These are phyloP conservation scores for Gymnorhina tibicen DNA, from an alignment of 2,113 vertebrate species.

Conservation along the genomic window DNA sequence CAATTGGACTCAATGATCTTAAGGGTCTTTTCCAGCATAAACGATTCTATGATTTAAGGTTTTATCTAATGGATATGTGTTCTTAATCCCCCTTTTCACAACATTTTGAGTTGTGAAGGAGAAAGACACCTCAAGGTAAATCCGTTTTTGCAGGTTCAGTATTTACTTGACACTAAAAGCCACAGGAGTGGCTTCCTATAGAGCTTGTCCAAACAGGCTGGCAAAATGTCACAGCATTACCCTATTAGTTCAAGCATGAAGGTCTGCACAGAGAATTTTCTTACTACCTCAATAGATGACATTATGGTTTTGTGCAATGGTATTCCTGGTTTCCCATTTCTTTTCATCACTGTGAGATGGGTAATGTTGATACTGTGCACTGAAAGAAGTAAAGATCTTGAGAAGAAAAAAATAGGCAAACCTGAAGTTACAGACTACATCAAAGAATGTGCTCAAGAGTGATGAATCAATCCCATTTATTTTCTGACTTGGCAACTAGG, in stretches of 20 bases:
- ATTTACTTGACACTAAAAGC: background rate
- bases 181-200: background rate
- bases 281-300: background rate
- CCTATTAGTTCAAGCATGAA: background rate
- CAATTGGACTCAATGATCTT: rapidly evolving
- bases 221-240: background rate
- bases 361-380: background rate
- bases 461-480: background rate
- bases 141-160: background rate
- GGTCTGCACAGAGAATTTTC: background rate
- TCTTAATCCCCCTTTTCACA: background rate
- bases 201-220: background rate
- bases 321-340: background rate
- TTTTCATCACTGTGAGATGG: background rate
- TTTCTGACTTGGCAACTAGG: background rate
- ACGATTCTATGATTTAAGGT: background rate
- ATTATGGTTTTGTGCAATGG: background rate
- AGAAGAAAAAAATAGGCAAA: background rate
- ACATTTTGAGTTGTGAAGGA: background rate
- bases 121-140: background rate
- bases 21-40: background rate
- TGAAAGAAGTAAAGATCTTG: background rate
- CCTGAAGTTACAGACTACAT: background rate
- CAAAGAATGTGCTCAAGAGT: rapidly evolving
- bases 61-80: background rate